Percentiles rank a stretch among this genome's conserved stretches.
Evolutionary conservation across 2,113 vertebrate species (phyloP).

Genomic region (Pteruthius melanotis): DNA sequence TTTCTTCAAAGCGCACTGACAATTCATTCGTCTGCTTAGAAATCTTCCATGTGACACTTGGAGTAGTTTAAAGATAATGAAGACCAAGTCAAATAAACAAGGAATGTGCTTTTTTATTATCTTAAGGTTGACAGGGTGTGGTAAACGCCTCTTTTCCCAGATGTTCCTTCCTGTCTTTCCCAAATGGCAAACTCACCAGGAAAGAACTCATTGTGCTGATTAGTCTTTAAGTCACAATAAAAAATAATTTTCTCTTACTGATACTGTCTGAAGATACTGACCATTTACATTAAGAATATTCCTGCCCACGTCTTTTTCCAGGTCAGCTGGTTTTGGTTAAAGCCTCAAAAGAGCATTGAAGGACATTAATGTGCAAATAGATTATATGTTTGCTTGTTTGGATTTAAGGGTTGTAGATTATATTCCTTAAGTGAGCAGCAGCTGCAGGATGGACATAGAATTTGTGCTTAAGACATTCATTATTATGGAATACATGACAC

Average conservation of each 20-base stretch:
- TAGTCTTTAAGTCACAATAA: conserved; percentile 51
- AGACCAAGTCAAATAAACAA: conserved; percentile 57
- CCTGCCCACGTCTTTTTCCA: neutral
- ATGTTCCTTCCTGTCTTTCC: conserved; percentile 31
- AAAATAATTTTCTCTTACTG: conserved; percentile 6
- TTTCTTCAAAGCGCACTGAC: conserved; percentile 31
- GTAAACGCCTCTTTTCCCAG: conserved; percentile 17
- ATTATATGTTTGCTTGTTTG: neutral
- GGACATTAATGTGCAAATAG: neutral
- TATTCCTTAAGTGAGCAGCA: neutral
- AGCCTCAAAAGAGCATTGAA: neutral
- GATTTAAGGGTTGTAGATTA: neutral
- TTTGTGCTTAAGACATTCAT: neutral
- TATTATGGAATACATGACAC: neutral
- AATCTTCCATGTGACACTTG: conserved; percentile 37
- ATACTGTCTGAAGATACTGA: neutral
- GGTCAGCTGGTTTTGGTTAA: neutral
- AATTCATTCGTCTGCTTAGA: conserved; percentile 26
- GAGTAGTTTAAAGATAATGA: conserved; percentile 51
- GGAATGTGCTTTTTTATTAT: conserved; percentile 8
- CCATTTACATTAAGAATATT: neutral
- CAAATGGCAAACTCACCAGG: conserved; percentile 1
- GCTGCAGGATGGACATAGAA: neutral
- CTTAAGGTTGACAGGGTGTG: conserved; percentile 35
- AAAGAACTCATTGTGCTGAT: conserved; percentile 38